Conservation (phyloP, 2,888 invertebrate species). For the Apamea monoglypha region DNA sequence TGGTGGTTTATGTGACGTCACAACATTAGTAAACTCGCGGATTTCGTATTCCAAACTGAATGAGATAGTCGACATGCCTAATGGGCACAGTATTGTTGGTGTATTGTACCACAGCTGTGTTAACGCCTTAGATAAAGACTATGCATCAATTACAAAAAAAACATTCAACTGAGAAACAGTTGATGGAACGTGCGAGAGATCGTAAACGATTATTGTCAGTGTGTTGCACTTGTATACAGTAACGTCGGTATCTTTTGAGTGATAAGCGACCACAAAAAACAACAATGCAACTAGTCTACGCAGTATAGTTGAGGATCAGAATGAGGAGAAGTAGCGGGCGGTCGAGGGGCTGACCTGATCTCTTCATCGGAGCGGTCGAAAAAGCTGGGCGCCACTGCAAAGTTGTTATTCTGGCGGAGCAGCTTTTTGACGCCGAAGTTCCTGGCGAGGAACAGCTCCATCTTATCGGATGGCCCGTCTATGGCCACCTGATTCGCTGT, state of each 20-base stretch:
- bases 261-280: neutral
- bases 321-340: neutral
- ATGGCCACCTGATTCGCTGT: constrained; percentile 95
- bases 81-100: neutral
- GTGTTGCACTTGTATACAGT: neutral
- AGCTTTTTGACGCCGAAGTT: constrained; percentile 92
- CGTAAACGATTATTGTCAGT: too few relatives aligned
- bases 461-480: constrained; percentile 97
- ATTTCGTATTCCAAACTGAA: neutral
- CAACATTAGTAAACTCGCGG: neutral
- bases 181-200: neutral
- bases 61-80: neutral
- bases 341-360: constrained; percentile 65
- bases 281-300: constrained; percentile 2
- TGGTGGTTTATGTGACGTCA: neutral
- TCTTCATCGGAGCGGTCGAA: constrained; percentile 67
- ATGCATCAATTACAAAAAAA: neutral
- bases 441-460: constrained; percentile 95
- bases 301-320: neutral
- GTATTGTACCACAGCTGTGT: neutral
- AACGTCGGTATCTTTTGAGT: neutral
- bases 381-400: constrained; percentile 79
- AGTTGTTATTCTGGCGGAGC: constrained; percentile 86
- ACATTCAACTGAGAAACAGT: neutral
- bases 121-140: neutral